Conservation (phyloP, 2,113 vertebrate species). For the Embiotoca jacksoni region DNA sequence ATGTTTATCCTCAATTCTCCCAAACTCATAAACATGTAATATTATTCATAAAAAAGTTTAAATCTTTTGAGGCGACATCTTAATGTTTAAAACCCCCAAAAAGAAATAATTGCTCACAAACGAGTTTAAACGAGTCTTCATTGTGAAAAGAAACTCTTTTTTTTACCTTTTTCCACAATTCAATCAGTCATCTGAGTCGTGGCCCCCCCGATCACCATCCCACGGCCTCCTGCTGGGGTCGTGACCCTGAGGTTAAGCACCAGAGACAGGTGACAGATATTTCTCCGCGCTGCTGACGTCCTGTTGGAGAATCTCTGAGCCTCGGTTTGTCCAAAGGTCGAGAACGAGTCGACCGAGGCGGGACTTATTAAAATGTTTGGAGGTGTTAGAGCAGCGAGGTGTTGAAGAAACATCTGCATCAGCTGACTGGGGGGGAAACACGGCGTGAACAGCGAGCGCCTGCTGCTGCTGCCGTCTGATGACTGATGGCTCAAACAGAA, state of each 20-base stretch:
- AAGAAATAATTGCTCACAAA: neutral
- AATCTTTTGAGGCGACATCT: too few relatives aligned
- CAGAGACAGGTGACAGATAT: conserved; percentile 48
- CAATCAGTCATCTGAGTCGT: neutral
- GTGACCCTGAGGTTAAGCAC: conserved; percentile 37
- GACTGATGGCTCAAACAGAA: too few relatives aligned
- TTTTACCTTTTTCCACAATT: neutral
- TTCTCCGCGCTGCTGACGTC: neutral
- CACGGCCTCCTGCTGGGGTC: neutral
- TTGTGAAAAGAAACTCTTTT: neutral
- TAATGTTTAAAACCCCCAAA: neutral
- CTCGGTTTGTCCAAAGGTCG: conserved; percentile 2
- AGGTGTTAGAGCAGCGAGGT: neutral
- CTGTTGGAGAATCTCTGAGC: neutral
- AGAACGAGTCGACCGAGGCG: neutral
- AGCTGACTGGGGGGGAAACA: too few relatives aligned
- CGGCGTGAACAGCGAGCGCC: too few relatives aligned
- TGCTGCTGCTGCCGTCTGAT: too few relatives aligned
- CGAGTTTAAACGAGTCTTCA: too few relatives aligned
- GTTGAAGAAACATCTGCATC: too few relatives aligned
- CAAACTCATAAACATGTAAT: too few relatives aligned
- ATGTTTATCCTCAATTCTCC: too few relatives aligned
- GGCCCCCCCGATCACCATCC: conserved; percentile 45
- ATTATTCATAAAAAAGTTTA: too few relatives aligned
- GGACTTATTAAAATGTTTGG: accelerated